These are phyloP conservation scores for Lasioglossum vierecki DNA, from an alignment of 2,888 invertebrate species.

Conservation along the genomic window DNA sequence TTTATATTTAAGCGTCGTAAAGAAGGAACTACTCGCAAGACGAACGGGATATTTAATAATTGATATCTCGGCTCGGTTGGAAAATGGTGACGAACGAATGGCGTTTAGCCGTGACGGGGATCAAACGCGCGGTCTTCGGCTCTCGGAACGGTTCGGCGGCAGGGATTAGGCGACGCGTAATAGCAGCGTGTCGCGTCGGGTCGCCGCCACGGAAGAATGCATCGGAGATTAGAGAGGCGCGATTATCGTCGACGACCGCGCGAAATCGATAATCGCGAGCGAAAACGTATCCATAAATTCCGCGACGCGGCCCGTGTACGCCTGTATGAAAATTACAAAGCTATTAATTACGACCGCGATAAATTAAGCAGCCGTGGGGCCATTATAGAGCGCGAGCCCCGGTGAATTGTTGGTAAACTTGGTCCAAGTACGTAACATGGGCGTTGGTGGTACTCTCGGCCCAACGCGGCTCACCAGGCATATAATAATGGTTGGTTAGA, in stretches of 20 bases:
- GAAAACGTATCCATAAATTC: slow-evolving; percentile 79
- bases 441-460: slow-evolving; percentile 77
- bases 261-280: slow-evolving; percentile 77
- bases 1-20: slow-evolving; percentile 84
- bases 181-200: neutral
- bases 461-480: slow-evolving; percentile 83
- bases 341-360: slow-evolving; percentile 84
- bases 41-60: slow-evolving; percentile 81
- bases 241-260: slow-evolving; percentile 51
- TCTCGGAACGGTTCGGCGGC: neutral
- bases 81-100: slow-evolving; percentile 52
- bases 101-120: slow-evolving; percentile 64
- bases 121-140: slow-evolving; percentile 14
- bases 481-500: slow-evolving; percentile 84
- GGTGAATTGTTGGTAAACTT: slow-evolving; percentile 84
- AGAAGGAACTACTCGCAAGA: slow-evolving; percentile 82
- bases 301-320: slow-evolving; percentile 75
- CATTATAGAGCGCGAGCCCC: slow-evolving; percentile 83
- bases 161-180: neutral
- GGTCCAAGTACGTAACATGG: slow-evolving; percentile 83
- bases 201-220: slow-evolving; percentile 52
- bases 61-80: slow-evolving; percentile 67
- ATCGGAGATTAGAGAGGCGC: slow-evolving; percentile 59
- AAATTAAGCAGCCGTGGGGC: slow-evolving; percentile 83
- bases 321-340: slow-evolving; percentile 84